Evolutionary conservation across 2,797 vertebrate species (phyloP).

Genomic region (Malurus leucopterus): DNA sequence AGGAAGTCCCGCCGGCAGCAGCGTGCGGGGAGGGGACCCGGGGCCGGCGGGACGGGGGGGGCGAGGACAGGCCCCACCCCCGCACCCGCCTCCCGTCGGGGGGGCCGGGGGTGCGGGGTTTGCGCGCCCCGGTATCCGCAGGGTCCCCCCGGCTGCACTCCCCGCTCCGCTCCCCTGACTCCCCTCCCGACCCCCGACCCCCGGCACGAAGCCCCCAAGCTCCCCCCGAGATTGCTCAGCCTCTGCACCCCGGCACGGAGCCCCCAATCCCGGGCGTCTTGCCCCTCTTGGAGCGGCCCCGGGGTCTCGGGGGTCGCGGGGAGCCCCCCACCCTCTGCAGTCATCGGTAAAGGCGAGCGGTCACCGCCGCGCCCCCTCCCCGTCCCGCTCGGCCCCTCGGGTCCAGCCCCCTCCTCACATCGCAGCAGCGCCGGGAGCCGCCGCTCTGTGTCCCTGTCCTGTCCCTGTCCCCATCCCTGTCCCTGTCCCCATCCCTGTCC

Average conservation of each 20-base stretch:
- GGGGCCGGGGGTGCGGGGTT: background rate
- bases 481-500: background rate
- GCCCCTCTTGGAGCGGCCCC: background rate
- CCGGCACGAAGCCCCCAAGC: background rate
- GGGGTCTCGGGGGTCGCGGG: background rate
- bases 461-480: too few species aligned
- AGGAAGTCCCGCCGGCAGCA: slow-evolving; percentile 41
- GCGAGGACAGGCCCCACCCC: background rate
- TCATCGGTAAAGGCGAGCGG: background rate
- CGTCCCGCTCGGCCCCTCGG: accelerated
- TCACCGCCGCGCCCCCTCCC: background rate
- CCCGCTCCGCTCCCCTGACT: background rate
- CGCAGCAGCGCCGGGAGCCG: background rate
- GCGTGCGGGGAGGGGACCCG: slow-evolving; percentile 44
- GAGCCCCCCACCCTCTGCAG: accelerated
- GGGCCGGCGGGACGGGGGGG: background rate
- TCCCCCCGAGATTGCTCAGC: background rate
- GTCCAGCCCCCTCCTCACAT: background rate
- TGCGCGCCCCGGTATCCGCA: background rate
- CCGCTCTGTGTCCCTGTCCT: too few species aligned
- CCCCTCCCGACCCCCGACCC: background rate
- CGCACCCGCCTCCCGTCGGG: background rate
- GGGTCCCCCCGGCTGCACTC: background rate
- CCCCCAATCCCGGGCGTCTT: background rate
- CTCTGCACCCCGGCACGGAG: background rate